These are phyloP conservation scores for Eupsilia transversa DNA, from an alignment of 2,888 invertebrate genomes.

Conservation along the genomic window DNA sequence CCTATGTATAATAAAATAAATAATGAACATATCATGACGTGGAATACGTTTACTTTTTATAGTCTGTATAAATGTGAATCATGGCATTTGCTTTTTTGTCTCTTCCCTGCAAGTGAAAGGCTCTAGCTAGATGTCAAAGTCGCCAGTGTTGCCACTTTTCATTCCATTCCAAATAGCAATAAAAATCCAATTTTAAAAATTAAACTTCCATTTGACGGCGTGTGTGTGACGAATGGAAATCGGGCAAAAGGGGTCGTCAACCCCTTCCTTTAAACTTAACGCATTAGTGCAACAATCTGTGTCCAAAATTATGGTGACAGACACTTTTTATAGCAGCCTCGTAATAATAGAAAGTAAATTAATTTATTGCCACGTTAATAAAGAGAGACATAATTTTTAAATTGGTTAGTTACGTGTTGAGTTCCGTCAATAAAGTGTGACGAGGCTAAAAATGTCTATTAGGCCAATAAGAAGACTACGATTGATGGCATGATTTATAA, in stretches of 20 bases:
- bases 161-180: slow-evolving; percentile 81
- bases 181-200: slow-evolving; percentile 89
- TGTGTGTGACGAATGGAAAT: slow-evolving; percentile 88
- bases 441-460: slow-evolving; percentile 68
- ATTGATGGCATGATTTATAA: slow-evolving; percentile 64
- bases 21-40: background rate
- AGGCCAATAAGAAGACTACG: slow-evolving; percentile 61
- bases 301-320: slow-evolving; percentile 88
- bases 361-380: slow-evolving; percentile 86
- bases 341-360: slow-evolving; percentile 84
- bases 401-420: slow-evolving; percentile 73
- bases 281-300: slow-evolving; percentile 88
- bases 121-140: slow-evolving; percentile 39
- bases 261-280: slow-evolving; percentile 83
- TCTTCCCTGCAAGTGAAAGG: slow-evolving; percentile 14
- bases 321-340: slow-evolving; percentile 84
- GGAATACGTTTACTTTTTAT: background rate
- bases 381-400: slow-evolving; percentile 80
- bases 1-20: background rate
- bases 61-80: background rate
- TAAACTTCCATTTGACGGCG: slow-evolving; percentile 87
- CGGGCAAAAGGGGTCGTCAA: slow-evolving; percentile 83
- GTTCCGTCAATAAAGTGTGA: slow-evolving; percentile 69
- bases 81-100: background rate
- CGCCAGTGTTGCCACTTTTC: slow-evolving; percentile 70